Evolutionary conservation across 2,113 vertebrate species (phyloP), one percentile per base, ranked within the genome.

Genomic region (Mohoua ochrocephala): DNA sequence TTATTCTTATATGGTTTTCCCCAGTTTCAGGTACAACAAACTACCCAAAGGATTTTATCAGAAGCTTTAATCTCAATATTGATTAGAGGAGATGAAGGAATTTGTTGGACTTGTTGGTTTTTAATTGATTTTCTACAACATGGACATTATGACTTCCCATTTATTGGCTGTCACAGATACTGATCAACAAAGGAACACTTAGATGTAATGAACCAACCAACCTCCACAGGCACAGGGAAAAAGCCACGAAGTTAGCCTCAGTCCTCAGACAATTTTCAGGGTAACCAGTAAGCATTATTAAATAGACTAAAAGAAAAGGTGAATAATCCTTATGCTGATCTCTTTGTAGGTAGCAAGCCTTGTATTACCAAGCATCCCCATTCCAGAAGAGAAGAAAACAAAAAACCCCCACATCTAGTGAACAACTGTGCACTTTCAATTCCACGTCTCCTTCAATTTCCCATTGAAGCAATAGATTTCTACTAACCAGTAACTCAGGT

Each of bases 71-170:
- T 91, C 59, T 92, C 45, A 61, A 4, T 54, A 94, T 84, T 76
- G 84, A 85, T 79, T 69, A 35, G 28, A 15, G 23, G 13, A 57
- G 50, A 81, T 69, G 53, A 79, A 96, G 85, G 37, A 75, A 84
- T 70, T 89, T 84, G 45, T 88, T 54, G 75, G 75, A 49, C 37
- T 86, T 27, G 57, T 67, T 87, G 37, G 21, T 86, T 93, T 86
- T 75, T 60, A 92, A 85, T 80, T 75, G 56, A 91, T 95, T 95
- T 95, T 87, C 83, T 86, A 42, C 68, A 56, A 44, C 73, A 73
- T 15, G 0, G 5, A 44, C 24, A 28, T 93, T 71, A 35, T 47
- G 78, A 78, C 35, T 84, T 69, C 33, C 42, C 22, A 54, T 84
- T 96, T 75, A 28, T 56, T 82, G 65, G 31, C 53, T 79, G 54